These are phyloP conservation scores for Butorides virescens DNA, from an alignment of 2,113 vertebrate genomes.

Conservation along the genomic window DNA sequence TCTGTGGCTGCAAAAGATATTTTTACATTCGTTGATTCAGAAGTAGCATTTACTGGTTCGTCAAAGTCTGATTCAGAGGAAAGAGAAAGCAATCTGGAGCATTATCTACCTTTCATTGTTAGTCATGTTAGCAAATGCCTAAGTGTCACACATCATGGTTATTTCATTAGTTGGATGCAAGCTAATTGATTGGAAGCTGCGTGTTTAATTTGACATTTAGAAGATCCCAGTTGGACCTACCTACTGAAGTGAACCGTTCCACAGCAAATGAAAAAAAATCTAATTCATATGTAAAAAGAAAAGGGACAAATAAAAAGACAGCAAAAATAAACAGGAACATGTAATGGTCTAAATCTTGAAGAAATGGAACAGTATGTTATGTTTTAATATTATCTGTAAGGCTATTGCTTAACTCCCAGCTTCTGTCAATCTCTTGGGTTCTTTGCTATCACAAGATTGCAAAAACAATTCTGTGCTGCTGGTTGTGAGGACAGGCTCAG, in stretches of 20 bases:
- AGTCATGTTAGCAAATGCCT: constrained; percentile 12
- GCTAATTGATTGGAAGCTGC: not conserved
- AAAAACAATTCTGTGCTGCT: not conserved
- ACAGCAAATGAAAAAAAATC: constrained; percentile 90
- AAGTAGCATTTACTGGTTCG: not conserved
- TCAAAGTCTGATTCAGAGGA: not conserved
- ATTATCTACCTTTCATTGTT: not conserved
- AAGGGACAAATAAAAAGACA: constrained; percentile 79
- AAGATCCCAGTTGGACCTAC: constrained; percentile 79
- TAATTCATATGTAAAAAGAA: constrained; percentile 80
- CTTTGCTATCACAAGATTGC: not conserved
- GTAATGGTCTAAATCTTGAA: constrained; percentile 69
- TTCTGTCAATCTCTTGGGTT: not conserved
- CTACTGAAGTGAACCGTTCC: constrained; percentile 89
- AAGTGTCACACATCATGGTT: not conserved
- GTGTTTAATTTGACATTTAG: not conserved
- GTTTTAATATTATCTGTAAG: not conserved
- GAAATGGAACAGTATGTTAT: not conserved
- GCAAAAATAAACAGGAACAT: constrained; percentile 47
- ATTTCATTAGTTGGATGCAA: not conserved
- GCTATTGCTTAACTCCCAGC: not conserved
- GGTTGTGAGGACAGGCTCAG: not conserved
- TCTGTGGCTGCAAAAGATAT: not conserved
- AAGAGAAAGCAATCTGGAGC: constrained; percentile 9
- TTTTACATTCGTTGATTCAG: not conserved